Evolutionary conservation across 2,888 invertebrate genomes (phyloP).

Genomic region (Chaetoderma sp.): DNA sequence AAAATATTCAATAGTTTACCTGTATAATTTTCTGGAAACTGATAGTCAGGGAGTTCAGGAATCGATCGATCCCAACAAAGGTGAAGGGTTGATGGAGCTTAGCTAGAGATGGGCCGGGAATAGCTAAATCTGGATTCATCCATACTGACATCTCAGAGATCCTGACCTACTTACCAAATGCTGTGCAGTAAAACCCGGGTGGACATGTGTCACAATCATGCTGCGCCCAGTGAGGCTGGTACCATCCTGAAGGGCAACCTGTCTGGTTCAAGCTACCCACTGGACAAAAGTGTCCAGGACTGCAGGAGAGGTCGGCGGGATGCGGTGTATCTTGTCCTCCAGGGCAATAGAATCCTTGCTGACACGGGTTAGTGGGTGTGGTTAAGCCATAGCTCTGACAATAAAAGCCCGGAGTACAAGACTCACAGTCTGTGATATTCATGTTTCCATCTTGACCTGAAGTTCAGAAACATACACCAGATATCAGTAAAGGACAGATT

Average conservation of each 20-base stretch:
- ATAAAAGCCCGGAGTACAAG: slow-evolving; percentile 61
- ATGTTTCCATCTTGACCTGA: slow-evolving; percentile 53
- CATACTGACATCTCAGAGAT: no score
- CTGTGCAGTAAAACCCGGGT: slow-evolving; percentile 61
- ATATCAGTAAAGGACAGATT: neutral
- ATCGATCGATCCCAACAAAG: no score
- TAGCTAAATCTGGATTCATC: no score
- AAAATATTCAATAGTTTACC: no score
- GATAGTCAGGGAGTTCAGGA: no score
- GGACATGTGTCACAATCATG: slow-evolving; percentile 61
- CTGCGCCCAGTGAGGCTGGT: slow-evolving; percentile 60
- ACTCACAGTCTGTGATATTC: slow-evolving; percentile 55
- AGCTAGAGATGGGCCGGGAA: no score
- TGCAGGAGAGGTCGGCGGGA: slow-evolving; percentile 55
- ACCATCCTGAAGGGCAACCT: slow-evolving; percentile 65
- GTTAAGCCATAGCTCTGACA: slow-evolving; percentile 59
- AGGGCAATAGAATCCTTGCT: slow-evolving; percentile 64
- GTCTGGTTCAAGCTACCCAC: slow-evolving; percentile 62
- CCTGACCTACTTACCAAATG: slow-evolving; percentile 59
- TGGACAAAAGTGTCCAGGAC: slow-evolving; percentile 66
- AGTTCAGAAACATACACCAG: slow-evolving; percentile 9
- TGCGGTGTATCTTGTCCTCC: slow-evolving; percentile 55
- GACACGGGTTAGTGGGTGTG: slow-evolving; percentile 53
- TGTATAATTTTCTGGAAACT: no score
- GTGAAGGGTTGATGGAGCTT: no score